A percentile compares a stretch with the other conserved stretches of the same genome.
Evolutionary conservation across 2,888 invertebrate genomes (phyloP).

Genomic region (Platycnemis pennipes): DNA sequence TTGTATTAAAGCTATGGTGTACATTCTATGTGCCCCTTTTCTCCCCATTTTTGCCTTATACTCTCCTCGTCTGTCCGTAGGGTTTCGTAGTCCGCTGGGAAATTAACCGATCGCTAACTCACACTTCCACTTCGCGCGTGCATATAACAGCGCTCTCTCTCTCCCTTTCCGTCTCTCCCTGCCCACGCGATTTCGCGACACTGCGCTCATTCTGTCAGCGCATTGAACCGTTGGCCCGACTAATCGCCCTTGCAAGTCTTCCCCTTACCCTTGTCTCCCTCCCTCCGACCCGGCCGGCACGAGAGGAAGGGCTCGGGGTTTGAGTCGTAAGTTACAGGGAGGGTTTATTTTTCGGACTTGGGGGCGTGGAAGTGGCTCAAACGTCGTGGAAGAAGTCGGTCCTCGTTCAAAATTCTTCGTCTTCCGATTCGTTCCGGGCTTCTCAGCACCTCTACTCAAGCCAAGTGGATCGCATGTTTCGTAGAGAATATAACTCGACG

Average conservation of each 20-base stretch:
- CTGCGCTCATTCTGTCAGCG: slow-evolving; percentile 64
- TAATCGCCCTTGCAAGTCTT: slow-evolving; percentile 64
- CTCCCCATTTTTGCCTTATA: too few relatives aligned
- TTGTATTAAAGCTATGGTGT: too few relatives aligned
- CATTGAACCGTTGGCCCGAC: slow-evolving; percentile 66
- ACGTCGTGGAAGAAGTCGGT: too few relatives aligned
- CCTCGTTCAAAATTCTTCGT: too few relatives aligned
- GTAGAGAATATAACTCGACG: too few relatives aligned
- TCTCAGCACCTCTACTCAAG: too few relatives aligned
- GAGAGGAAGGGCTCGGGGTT: not conserved
- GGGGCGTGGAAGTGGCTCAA: not conserved
- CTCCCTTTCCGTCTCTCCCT: not conserved
- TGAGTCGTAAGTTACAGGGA: not conserved
- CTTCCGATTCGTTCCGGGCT: too few relatives aligned
- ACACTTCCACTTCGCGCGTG: not conserved
- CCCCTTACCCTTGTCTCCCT: not conserved
- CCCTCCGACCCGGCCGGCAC: not conserved
- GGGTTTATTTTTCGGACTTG: not conserved
- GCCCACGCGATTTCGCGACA: slow-evolving; percentile 61
- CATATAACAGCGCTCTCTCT: not conserved
- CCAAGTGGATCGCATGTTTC: too few relatives aligned
- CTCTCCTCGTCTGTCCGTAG: not conserved
- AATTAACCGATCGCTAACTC: not conserved
- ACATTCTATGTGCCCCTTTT: not conserved
- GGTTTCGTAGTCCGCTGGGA: not conserved